Evolutionary conservation across 2,888 invertebrate species (phyloP), one percentile per base, ranked within the genome.

Genomic region (Spodoptera exigua): DNA sequence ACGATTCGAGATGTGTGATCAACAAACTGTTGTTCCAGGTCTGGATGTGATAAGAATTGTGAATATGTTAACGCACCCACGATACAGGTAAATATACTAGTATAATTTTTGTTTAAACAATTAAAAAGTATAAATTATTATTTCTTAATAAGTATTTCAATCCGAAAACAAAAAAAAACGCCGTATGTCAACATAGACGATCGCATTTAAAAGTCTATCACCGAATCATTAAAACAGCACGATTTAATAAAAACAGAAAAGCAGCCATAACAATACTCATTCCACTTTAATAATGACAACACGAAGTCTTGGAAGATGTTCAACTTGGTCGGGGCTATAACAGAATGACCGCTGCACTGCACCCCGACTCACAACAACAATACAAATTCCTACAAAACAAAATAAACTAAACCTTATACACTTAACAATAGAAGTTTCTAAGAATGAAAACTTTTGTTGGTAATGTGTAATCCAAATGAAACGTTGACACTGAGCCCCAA

Each of bases 401-500:
- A 18, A 55, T 46, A 81, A 77, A 76, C 60, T 74, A 36, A 51
- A 73, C 82, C 61, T 69, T 88, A 80, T 51, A 0, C 0, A 1
- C 0, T 35, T 1, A 21, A 11, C 1, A 3, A 63, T 76, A 87
- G 70, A 70, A 54, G 17, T 35, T 39, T 53, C n/a, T 1, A 0
- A 16, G 63, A 12, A 34, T 27, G 82, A 48, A 82, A 18, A 36
- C n/a, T 40, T 65, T 78, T 51, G 54, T 75, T 87, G 74, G 89
- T 80, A 78, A 76, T 80, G 61, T 83, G 84, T 89, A 90, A 90
- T 90, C 91, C 89, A 84, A 89, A 89, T 88, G 91, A 90, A 91
- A 91, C 88, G 90, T 89, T 89, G 91, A 91, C 91, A 90, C 86
- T 89, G 88, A 90, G 90, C 90, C 85, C 81, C 86, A 74, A 86